Conservation (phyloP, 2,888 invertebrate species). For the Ecliptopera silaceata region DNA sequence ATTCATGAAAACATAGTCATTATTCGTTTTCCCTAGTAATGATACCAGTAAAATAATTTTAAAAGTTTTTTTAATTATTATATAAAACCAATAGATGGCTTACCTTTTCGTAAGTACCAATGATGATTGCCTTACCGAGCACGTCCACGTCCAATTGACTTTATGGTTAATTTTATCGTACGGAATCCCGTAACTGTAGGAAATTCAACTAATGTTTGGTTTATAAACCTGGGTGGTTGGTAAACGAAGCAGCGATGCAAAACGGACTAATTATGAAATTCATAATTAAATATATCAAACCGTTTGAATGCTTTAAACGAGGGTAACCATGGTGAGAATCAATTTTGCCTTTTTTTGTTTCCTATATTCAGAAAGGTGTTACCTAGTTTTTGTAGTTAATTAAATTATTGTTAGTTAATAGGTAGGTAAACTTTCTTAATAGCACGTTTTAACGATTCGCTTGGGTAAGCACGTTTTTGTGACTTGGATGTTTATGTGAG, state of each 20-base stretch:
- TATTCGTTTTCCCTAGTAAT: no score
- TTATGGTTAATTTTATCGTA: background rate
- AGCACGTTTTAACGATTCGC: background rate
- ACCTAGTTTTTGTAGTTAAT: constrained; percentile 26
- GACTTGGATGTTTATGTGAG: background rate
- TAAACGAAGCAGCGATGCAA: constrained; percentile 46
- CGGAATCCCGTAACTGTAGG: constrained; percentile 22
- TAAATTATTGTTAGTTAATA: constrained; percentile 27
- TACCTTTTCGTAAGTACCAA: no score
- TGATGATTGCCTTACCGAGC: no score
- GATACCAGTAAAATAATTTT: no score
- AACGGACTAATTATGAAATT: constrained; percentile 68
- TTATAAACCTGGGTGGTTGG: constrained; percentile 35
- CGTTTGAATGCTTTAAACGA: constrained; percentile 32
- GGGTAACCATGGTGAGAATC: constrained; percentile 28
- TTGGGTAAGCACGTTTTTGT: background rate
- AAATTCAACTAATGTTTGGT: constrained; percentile 33
- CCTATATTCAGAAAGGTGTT: constrained; percentile 27
- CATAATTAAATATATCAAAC: constrained; percentile 66
- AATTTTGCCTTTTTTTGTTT: constrained; percentile 31
- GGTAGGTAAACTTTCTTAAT: constrained; percentile 11
- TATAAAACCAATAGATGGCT: no score
- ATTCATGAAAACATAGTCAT: no score
- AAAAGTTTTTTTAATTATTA: no score
- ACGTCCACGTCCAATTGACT: no score